Percentiles rank a stretch among this genome's conserved stretches.
Evolutionary conservation across 2,888 invertebrate species (phyloP).

Genomic region (Omphaloscelis lunosa): DNA sequence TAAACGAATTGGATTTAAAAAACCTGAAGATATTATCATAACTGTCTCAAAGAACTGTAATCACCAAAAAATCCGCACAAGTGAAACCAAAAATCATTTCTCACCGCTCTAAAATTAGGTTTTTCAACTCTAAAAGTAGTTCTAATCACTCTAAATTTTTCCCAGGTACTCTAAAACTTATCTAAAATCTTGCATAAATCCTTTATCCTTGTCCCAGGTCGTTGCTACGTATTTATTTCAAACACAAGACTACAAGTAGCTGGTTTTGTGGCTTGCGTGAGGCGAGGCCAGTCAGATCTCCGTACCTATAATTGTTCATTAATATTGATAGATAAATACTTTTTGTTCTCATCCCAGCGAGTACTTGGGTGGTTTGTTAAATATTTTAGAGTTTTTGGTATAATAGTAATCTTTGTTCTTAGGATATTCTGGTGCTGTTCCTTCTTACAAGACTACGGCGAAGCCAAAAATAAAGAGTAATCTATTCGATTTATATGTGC

Average conservation of each 20-base stretch:
- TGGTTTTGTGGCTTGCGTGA: constrained; percentile 68
- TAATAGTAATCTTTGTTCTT: background rate
- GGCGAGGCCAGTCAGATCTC: constrained; percentile 64
- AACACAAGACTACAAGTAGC: constrained; percentile 50
- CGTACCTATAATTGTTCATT: constrained; percentile 67
- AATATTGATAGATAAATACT: constrained; percentile 66
- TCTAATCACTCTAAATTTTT: background rate
- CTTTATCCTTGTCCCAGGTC: constrained; percentile 62
- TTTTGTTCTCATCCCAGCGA: constrained; percentile 60
- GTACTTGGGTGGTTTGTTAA: constrained; percentile 27
- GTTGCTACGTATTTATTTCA: constrained; percentile 64
- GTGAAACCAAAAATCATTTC: background rate
- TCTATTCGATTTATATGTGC: background rate
- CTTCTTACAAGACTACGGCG: too few species aligned
- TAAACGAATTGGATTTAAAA: too few species aligned
- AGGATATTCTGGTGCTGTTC: background rate
- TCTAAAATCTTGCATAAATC: constrained; percentile 10
- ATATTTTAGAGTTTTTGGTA: constrained; percentile 17
- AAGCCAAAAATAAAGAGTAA: background rate
- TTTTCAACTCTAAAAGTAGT: background rate
- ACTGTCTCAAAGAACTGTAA: too few species aligned
- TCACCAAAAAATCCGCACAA: background rate
- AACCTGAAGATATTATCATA: background rate
- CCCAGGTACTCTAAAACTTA: background rate
- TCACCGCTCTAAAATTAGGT: background rate